Conservation (phyloP, 2,797 vertebrate genomes). For the Saxicola maurus region DNA sequence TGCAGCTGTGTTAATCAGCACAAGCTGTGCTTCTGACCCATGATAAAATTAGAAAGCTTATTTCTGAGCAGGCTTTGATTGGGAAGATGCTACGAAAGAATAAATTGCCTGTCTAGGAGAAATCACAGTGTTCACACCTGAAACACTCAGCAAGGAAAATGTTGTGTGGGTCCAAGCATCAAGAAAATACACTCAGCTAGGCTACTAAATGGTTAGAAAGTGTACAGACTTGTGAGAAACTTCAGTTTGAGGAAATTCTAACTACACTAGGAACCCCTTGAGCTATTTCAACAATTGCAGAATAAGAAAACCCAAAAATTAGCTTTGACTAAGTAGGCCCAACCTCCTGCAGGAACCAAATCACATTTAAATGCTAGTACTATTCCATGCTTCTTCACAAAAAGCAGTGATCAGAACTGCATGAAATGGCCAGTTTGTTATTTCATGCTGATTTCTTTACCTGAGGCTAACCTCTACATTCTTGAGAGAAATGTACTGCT, state of each 20-base stretch:
- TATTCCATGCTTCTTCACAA: not conserved
- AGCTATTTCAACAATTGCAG: not conserved
- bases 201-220: not conserved
- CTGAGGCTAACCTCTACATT: not conserved
- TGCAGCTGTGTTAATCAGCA: not conserved
- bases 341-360: not conserved
- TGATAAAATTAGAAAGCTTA: conserved; percentile 12
- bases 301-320: not conserved
- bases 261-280: not conserved
- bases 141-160: not conserved
- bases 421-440: accelerated
- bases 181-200: not conserved
- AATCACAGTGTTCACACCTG: not conserved
- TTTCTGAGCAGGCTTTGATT: not conserved
- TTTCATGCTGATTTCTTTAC: not conserved
- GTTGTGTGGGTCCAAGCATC: not conserved
- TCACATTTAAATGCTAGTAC: not conserved
- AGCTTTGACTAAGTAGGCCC: not conserved
- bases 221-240: not conserved
- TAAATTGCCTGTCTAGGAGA: not conserved
- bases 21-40: not conserved
- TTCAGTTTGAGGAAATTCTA: not conserved
- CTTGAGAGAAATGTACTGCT: not conserved
- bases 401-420: not conserved
- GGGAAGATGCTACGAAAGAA: not conserved